A percentile compares a stretch with the other conserved stretches of the same genome.
phyloP scores from a whole-genome alignment of 2,113 vertebrate genomes.

The Malurus cyaneus region DNA sequence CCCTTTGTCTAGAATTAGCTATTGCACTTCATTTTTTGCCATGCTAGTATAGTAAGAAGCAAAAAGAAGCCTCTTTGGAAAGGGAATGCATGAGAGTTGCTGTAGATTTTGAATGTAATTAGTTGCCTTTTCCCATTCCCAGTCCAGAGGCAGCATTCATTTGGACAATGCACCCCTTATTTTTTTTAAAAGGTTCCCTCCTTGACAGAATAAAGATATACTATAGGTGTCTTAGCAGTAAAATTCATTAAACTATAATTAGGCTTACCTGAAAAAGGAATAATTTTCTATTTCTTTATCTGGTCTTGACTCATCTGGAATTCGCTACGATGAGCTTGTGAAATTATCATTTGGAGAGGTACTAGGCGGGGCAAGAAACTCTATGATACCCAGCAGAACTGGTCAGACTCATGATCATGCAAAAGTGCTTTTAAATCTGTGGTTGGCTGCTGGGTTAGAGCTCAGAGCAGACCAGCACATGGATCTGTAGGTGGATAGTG shows the following conservation, averaged over 20 bases:
- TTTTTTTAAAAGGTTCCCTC: background rate
- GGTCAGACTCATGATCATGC: background rate
- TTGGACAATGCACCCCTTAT: background rate
- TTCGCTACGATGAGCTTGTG: background rate
- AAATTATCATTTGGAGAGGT: background rate
- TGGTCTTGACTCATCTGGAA: background rate
- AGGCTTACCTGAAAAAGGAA: background rate
- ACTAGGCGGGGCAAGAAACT: background rate
- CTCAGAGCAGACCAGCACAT: background rate
- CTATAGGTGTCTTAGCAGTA: background rate
- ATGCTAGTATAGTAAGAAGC: background rate
- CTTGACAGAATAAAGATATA: background rate
- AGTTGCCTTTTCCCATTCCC: slow-evolving; percentile 45
- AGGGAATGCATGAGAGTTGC: slow-evolving; percentile 44
- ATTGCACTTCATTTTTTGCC: slow-evolving; percentile 36
- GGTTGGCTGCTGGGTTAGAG: background rate
- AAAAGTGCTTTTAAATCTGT: background rate
- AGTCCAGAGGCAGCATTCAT: background rate
- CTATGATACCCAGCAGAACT: background rate
- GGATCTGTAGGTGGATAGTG: fast-evolving
- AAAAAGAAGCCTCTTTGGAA: slow-evolving; percentile 21
- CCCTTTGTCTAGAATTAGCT: slow-evolving; percentile 26
- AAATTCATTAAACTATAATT: background rate
- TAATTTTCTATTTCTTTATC: background rate
- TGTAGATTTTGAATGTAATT: slow-evolving; percentile 56